Base-by-base conservation (phyloP, 35 echinoderm and acorn worm species). In the Ophioderma brevispina region DNA sequence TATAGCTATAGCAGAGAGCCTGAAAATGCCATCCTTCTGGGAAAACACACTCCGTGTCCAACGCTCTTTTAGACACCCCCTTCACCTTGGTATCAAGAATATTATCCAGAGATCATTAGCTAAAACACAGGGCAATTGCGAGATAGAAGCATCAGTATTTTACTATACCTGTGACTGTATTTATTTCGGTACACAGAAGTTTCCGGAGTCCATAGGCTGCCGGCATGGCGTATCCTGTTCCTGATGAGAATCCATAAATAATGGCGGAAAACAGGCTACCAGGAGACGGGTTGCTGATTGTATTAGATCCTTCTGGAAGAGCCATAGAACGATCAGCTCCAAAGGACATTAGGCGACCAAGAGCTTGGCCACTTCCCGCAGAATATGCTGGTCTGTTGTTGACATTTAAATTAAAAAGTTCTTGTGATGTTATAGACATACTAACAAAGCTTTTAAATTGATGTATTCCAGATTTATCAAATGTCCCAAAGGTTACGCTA, bases 401-500 rank as follows among this genome's bases (percentile, higher is more conserved):
- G 21, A 94, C 38, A 75, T 38, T 94, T 19, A 94, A 52, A 3
- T 40, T 86, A 41, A 89, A 85, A 10, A 98, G 81, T 33, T 85
- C 78, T 18, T 86, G 84, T 35, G 96, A 94, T 49, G 96, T 92
- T 18, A 94, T 81, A 15, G 89, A 94, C 28, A 98, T 50, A n/a
- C 77, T 76, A 0, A 90, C 55, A 49, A 78, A 98, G 32, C 85
- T 91, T 33, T 25, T 41, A 17, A 98, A 76, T 19, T 36, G 88
- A 43, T 88, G 63, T 32, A 21, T 34, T 5, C 76, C 75, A 21
- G 92, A 75, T 33, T 84, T 75, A 55, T 94, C 79, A 23, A 98
- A 94, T 5, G 92, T 91, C 40, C 92, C 92, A 85, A 98, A 98
- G 18, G 96, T 98, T 3, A 92, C 88, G 32, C 55, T 90, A 33